Evolutionary conservation across 2,888 invertebrate genomes (phyloP), one percentile per base, ranked within the genome.

Genomic region (Brenthis hecate): DNA sequence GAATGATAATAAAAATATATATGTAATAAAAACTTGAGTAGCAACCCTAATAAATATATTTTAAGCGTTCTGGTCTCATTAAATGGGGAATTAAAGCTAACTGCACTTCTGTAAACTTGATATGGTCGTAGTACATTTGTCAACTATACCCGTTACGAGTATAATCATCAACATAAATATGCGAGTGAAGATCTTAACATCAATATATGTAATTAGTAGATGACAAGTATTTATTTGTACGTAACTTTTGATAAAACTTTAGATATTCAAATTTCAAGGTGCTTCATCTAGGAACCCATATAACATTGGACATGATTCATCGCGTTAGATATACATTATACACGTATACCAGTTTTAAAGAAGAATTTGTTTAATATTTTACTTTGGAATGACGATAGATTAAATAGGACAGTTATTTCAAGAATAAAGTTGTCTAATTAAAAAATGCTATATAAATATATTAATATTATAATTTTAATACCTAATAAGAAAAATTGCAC

Each of bases 1-100:
- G 16, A 19, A 2, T 54, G 19, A 16, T 23, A 54, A 19, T 57
- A 36, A 13, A 57, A n/a, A n/a, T n/a, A n/a, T 19, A 19, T 19
- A 19, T 19, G 0, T 28, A 28, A 28, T 28, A 50, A 13, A 48
- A 19, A n/a, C 6, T 4, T 58, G 6, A 28, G 28, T 50, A 32
- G 51, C 53, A 65, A 28, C 57, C 57, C 57, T 65, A 43, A 19
- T n/a, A 4, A 43, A 19, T n/a, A 6, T 28, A 36, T 53, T 54
- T 23, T 28, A 54, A 19, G 56, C 51, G 32, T 66, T 56, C 56
- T 47, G 28, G 56, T 66, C 55, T 36, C 55, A 66, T 70, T 66
- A 51, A 64, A 66, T 47, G 58, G 50, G 48, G 16, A 51, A 66
- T 63, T 63, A 66, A 66, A 53, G 48, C 48, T 62, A 62, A 54